phyloP scores from a whole-genome alignment of 37 sponge, comb jelly and placozoan genomes.

The Hormiphora californensis region DNA sequence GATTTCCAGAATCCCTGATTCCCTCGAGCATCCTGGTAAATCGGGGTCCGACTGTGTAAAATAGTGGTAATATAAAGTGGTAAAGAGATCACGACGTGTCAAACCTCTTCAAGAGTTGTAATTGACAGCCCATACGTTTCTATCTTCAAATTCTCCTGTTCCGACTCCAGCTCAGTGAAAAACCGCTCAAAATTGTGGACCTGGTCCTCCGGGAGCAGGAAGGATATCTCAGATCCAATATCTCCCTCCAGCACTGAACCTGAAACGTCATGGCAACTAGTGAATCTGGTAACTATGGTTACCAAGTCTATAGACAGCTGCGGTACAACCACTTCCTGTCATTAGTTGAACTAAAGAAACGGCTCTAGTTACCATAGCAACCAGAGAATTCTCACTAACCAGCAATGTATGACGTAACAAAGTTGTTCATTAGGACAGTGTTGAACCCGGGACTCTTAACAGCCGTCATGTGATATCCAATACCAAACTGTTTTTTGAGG shows the following conservation, averaged over 20 bases:
- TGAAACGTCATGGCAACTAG: neutral
- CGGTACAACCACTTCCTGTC: no score
- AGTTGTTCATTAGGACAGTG: slow-evolving; percentile 54
- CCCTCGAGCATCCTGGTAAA: neutral
- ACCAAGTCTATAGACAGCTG: no score
- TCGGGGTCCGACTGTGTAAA: neutral
- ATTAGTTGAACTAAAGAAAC: no score
- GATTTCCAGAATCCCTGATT: neutral
- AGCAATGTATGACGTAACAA: slow-evolving; percentile 62
- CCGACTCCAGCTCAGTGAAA: slow-evolving; percentile 70
- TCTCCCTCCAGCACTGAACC: slow-evolving; percentile 61
- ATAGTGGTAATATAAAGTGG: no score
- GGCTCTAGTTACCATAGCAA: no score
- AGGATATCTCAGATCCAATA: slow-evolving; percentile 82
- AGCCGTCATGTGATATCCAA: slow-evolving; percentile 90
- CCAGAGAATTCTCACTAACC: no score
- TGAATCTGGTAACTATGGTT: neutral
- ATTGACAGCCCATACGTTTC: slow-evolving; percentile 86
- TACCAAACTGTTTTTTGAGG: slow-evolving; percentile 67
- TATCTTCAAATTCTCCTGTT: slow-evolving; percentile 63
- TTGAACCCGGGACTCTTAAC: slow-evolving; percentile 71
- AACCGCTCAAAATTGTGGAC: slow-evolving; percentile 71
- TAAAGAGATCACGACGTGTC: no score
- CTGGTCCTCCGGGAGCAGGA: slow-evolving; percentile 67
- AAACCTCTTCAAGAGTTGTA: slow-evolving; percentile 84